phyloP scores from a whole-genome alignment of 2,113 vertebrate species.

The Grammomys dolichurus region DNA sequence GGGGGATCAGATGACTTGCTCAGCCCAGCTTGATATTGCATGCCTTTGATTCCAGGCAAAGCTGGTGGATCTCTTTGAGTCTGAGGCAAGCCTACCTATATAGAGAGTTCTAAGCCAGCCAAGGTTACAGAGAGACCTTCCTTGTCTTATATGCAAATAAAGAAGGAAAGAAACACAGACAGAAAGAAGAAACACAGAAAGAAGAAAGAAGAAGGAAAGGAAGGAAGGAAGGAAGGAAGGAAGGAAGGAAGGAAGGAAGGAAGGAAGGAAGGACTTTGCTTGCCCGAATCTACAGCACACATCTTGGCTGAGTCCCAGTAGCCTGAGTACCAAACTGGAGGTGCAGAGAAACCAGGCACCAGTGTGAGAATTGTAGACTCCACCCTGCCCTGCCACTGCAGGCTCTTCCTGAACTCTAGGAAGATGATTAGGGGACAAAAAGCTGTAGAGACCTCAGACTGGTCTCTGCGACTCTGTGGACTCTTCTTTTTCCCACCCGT shows the following conservation, averaged over 20 bases:
- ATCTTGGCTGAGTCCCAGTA: not conserved
- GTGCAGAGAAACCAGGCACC: not conserved
- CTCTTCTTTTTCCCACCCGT: no score
- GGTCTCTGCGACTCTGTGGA: no score
- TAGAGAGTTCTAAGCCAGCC: not conserved
- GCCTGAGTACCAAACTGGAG: no score
- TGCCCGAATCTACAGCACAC: not conserved
- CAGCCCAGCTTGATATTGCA: not conserved
- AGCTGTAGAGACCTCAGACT: not conserved
- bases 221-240: no score
- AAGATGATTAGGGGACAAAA: not conserved
- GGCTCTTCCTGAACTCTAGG: not conserved
- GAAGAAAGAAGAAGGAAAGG: not conserved
- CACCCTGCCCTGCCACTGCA: not conserved
- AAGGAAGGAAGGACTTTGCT: not conserved
- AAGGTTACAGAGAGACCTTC: not conserved
- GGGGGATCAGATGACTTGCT: not conserved
- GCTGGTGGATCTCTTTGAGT: not conserved
- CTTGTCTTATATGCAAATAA: not conserved
- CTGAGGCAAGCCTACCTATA: not conserved
- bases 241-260: no score
- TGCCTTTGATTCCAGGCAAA: not conserved
- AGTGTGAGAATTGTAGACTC: not conserved
- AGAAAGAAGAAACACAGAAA: accelerated
- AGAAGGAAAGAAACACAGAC: not conserved